Conservation (phyloP, 2,113 vertebrate genomes). For the Tragelaphus buxtoni region DNA sequence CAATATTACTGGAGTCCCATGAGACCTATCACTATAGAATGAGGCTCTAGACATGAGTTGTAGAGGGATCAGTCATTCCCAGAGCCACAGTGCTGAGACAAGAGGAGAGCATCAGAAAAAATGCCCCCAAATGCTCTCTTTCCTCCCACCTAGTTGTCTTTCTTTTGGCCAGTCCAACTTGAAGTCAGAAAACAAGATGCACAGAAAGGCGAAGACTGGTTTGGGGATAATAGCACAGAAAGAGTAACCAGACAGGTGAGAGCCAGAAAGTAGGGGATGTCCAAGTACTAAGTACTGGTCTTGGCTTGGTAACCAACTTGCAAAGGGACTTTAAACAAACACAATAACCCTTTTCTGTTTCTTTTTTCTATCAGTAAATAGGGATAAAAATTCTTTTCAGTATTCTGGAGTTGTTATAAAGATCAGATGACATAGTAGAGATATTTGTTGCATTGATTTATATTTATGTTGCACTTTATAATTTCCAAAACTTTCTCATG, state of each 20-base stretch:
- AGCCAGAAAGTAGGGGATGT: background rate
- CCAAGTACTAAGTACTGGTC: background rate
- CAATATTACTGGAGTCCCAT: no score
- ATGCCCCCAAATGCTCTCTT: fast-evolving
- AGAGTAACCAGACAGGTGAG: background rate
- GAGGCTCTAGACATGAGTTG: background rate
- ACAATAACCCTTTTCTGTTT: background rate
- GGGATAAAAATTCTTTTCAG: background rate
- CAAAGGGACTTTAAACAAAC: background rate
- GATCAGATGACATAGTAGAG: background rate
- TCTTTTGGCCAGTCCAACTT: background rate
- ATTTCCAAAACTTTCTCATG: background rate
- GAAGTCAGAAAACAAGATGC: background rate
- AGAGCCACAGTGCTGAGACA: background rate
- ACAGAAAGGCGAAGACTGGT: background rate
- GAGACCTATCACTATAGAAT: background rate
- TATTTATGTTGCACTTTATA: background rate
- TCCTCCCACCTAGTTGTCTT: background rate
- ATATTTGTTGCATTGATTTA: background rate
- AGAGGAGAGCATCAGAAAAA: background rate
- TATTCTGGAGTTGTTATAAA: background rate
- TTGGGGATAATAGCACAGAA: background rate
- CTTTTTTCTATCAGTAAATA: background rate
- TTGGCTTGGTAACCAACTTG: background rate
- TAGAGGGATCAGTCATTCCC: background rate